Evolutionary conservation across 92 coral and sea anemone species (phyloP), one percentile per base, ranked within the genome.

Genomic region (Phymanthus crucifer): DNA sequence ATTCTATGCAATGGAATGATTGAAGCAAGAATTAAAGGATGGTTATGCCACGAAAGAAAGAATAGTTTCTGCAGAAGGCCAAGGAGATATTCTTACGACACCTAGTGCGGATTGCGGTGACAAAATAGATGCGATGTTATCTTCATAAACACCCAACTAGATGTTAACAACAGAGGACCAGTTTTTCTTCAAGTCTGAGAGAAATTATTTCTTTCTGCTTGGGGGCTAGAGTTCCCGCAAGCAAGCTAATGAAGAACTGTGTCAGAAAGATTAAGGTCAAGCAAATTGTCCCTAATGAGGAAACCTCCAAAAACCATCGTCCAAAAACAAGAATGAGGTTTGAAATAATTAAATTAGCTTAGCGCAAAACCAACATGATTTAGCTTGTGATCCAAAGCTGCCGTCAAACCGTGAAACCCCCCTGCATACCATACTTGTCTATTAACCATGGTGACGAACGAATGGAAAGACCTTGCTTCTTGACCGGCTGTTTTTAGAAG

Each of bases 251-350:
- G 12, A 61, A 18, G 29, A 24, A 61, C 68, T 61, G 68, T 61
- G 68, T 33, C 10, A 27, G 64, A 61, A 61, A 61, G 14, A 61
- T 61, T 24, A 61, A 24, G 68, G 33, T 24, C 7, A 29, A 61
- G 32, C 68, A 61, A 61, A 61, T 61, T 61, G 68, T 2, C 36
- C 29, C 29, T 61, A 61, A 61, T 61, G 68, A 61, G 68, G 8
- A 61, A 29, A 61, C 26, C 34, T 61, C 68, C 4, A 61, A 61
- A 61, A 61, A 54, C 24, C 11, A 61, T 12, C 1, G 35, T 3
- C 26, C 6, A 27, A 61, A 57, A 57, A 24, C 27, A 61, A 61
- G 9, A 24, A 27, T 8, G 33, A 61, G 68, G 68, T 27, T 61
- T 19, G 10, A 57, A 57, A 27, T 61, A 61, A 61, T 61, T 61